A percentile compares a stretch with the other conserved stretches of the same genome.
phyloP scores from a whole-genome alignment of 30 jellyfish, hydroid and myxozoan species.

The Hydractinia symbiolongicarpus region DNA sequence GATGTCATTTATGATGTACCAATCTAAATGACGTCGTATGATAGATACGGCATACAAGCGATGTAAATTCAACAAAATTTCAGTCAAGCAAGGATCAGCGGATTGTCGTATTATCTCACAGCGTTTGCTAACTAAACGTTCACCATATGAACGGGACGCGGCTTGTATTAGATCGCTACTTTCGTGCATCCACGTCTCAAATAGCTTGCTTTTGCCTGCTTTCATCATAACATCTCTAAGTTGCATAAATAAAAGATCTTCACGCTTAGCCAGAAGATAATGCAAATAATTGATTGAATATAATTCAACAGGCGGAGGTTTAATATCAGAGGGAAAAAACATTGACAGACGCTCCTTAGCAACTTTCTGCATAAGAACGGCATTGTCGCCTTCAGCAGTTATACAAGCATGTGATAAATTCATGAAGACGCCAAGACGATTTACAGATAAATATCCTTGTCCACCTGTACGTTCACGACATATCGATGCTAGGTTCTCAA shows the following conservation, averaged over 20 bases:
- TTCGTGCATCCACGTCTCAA: constrained; percentile 81
- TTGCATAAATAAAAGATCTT: constrained; percentile 47
- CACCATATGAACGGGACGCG: constrained; percentile 72
- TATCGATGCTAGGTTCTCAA: constrained; percentile 76
- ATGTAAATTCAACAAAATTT: constrained; percentile 38
- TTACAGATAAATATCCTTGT: constrained; percentile 80
- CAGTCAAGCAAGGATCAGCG: constrained; percentile 65
- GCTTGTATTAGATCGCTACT: constrained; percentile 80
- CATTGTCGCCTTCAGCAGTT: constrained; percentile 91
- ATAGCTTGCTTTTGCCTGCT: constrained; percentile 61
- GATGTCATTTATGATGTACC: constrained; percentile 61
- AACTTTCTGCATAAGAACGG: constrained; percentile 88
- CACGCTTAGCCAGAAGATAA: constrained; percentile 69
- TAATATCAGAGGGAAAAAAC: constrained; percentile 45
- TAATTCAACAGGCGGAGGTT: constrained; percentile 54
- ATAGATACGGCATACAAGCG: constrained; percentile 53
- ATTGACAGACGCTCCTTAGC: constrained; percentile 74
- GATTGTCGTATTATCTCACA: constrained; percentile 39
- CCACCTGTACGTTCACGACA: constrained; percentile 94
- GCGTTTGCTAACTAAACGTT: constrained; percentile 66
- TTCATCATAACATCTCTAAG: constrained; percentile 61
- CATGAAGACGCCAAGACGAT: constrained; percentile 71
- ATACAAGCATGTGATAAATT: constrained; percentile 84
- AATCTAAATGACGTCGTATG: constrained; percentile 58
- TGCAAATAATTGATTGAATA: constrained; percentile 50